phyloP scores from a whole-genome alignment of 2,888 invertebrate genomes.

The Lithophane leautieri region DNA sequence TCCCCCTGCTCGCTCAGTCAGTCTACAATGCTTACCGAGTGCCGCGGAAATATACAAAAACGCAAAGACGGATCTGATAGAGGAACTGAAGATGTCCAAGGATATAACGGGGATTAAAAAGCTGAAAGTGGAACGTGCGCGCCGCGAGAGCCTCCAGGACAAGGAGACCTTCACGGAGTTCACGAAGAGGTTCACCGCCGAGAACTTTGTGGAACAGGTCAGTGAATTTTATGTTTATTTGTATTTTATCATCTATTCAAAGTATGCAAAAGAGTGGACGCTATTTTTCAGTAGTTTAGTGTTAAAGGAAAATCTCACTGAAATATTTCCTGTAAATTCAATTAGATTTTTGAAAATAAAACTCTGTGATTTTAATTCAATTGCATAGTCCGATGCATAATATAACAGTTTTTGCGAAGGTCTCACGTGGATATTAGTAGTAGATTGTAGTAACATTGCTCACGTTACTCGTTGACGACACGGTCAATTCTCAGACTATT shows the following conservation, averaged over 20 bases:
- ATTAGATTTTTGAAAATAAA: constrained; percentile 3
- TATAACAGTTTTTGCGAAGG: constrained; percentile 1
- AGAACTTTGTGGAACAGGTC: constrained; percentile 97
- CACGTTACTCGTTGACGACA: not conserved
- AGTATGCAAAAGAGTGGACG: constrained; percentile 47
- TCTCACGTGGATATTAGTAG: not conserved
- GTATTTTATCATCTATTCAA: constrained; percentile 8
- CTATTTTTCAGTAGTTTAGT: constrained; percentile 11
- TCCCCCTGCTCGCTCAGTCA: constrained; percentile 92
- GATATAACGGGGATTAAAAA: constrained; percentile 98
- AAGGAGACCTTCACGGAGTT: constrained; percentile 96
- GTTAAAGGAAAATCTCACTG: not conserved
- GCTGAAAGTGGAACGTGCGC: constrained; percentile 96
- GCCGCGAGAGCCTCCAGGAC: constrained; percentile 95
- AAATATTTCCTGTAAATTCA: constrained; percentile 4
- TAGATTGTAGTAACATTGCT: not conserved
- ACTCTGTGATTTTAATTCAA: not conserved
- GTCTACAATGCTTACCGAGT: constrained; percentile 93
- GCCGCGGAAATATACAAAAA: constrained; percentile 93
- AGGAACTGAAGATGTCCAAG: constrained; percentile 97
- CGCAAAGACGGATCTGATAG: constrained; percentile 96
- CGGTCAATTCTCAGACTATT: constrained; percentile 27
- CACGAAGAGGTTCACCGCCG: constrained; percentile 95
- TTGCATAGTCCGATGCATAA: constrained; percentile 5
- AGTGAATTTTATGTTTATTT: constrained; percentile 76